Base-by-base conservation (phyloP, 2,113 vertebrate species). In the Emydura subglobosa region DNA sequence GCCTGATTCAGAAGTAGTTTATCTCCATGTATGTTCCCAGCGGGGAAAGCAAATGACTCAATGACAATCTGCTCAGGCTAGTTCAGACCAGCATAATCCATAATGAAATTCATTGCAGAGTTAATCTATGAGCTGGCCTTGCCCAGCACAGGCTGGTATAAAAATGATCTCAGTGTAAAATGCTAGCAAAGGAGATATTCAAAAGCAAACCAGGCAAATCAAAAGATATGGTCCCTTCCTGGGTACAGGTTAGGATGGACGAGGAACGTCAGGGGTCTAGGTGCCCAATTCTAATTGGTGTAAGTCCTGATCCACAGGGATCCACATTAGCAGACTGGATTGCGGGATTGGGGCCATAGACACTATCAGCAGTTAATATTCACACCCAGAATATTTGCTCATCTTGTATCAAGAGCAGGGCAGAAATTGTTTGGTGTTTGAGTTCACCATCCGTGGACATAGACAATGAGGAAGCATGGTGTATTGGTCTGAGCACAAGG, bases 61-160 rank as follows among this genome's bases (percentile, higher is more conserved):
- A 83, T 39, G 72, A 78, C 74, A 47, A 4, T 59, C 57, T 54
- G 79, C 49, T 86, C 31, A 54, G 39, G 68, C 54, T 49, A 50
- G n/a, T 49, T 86, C 50, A n/a, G 72, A 76, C 44, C 44, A 84
- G 51, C 54, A 11, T 3, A 1, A 1, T n/a, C 89, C 72, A 80
- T 0, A 0, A 24, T 1, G 0, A 59, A 84, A 90, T 51, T 8
- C 65, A 49, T 0, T 1, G 27, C 47, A 9, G 79, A 0, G 0
- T 39, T 65, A 4, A 16, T 1, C 34, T 19, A 4, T 0, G 0
- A 92, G 87, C 79, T 59, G 78, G 57, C 68, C 76, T 92, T 7
- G 50, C 27, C 34, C 39, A 34, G n/a, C 34, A 31, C 9, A 14
- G 65, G 65, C 19, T 22, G 17, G 6, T 39, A 83, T 27, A 85